Percentiles rank a stretch among this genome's conserved stretches.
These are phyloP conservation scores for Candoia aspera DNA, from an alignment of 2,113 vertebrate species.

Conservation along the genomic window DNA sequence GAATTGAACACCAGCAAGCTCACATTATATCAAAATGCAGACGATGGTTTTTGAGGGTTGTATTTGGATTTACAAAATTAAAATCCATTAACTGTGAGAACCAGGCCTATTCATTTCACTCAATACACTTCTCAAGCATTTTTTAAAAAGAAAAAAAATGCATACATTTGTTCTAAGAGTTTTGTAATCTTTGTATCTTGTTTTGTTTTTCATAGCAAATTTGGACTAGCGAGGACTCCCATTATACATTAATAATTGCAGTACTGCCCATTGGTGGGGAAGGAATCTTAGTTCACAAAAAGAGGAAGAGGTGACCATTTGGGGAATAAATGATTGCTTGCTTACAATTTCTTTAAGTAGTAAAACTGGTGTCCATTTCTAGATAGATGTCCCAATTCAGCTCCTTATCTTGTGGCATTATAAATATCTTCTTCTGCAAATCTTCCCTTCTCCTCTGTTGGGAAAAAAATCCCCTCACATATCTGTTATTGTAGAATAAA, in stretches of 20 bases:
- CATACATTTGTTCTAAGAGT: neutral
- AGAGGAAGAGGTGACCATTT: neutral
- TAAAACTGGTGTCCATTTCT: neutral
- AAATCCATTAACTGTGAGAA: neutral
- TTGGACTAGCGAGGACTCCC: neutral
- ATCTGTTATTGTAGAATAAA: neutral
- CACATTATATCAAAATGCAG: neutral
- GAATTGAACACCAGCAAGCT: neutral
- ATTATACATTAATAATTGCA: neutral
- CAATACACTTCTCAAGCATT: neutral
- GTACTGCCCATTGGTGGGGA: neutral
- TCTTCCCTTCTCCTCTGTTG: neutral
- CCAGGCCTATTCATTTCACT: no score
- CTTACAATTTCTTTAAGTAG: neutral
- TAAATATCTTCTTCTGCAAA: neutral
- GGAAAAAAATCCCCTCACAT: neutral
- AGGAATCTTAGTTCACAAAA: neutral
- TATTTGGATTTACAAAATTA: conserved; percentile 9
- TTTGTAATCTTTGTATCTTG: neutral
- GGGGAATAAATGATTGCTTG: neutral
- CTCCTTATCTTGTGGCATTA: neutral
- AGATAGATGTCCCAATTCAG: neutral
- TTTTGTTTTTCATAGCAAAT: neutral
- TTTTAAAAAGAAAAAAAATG: neutral
- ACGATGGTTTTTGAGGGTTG: neutral